Conservation (phyloP, 2,113 vertebrate genomes). For the Carlito syrichta region DNA sequence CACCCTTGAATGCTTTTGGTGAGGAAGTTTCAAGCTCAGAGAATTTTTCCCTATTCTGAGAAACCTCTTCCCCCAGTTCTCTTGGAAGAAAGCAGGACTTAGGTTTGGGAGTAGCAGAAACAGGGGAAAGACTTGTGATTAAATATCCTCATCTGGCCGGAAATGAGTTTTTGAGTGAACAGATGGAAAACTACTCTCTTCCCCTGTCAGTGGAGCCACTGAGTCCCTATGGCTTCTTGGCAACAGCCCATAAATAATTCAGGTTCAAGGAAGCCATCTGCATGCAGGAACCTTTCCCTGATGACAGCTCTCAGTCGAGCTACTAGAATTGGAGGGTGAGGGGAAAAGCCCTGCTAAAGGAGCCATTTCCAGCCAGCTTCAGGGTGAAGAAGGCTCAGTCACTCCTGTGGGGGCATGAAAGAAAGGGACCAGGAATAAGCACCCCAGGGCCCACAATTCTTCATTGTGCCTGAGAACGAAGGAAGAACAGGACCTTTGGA, state of each 20-base stretch:
- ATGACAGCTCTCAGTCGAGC: neutral
- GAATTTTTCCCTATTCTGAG: neutral
- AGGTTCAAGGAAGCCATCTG: slow-evolving; percentile 15
- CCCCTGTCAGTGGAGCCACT: neutral
- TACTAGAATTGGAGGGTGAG: neutral
- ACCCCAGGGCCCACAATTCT: neutral
- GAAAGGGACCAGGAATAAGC: no score
- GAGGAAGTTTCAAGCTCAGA: neutral
- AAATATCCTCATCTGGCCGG: slow-evolving; percentile 26
- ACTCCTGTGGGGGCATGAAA: accelerated
- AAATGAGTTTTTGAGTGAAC: slow-evolving; percentile 63
- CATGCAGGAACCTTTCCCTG: neutral
- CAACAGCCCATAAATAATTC: slow-evolving; percentile 26
- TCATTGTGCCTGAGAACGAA: neutral
- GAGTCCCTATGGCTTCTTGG: slow-evolving; percentile 2
- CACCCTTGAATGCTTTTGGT: neutral
- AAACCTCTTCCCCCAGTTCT: neutral
- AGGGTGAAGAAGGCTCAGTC: neutral
- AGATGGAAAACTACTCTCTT: slow-evolving; percentile 59
- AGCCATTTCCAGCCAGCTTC: neutral
- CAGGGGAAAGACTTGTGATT: slow-evolving; percentile 26
- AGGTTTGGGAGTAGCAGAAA: neutral
- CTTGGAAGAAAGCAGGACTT: neutral
- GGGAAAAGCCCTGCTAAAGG: neutral
- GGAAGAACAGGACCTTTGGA: neutral